Conservation (phyloP, 2,888 invertebrate genomes). For the Pseudococcus viburni region DNA sequence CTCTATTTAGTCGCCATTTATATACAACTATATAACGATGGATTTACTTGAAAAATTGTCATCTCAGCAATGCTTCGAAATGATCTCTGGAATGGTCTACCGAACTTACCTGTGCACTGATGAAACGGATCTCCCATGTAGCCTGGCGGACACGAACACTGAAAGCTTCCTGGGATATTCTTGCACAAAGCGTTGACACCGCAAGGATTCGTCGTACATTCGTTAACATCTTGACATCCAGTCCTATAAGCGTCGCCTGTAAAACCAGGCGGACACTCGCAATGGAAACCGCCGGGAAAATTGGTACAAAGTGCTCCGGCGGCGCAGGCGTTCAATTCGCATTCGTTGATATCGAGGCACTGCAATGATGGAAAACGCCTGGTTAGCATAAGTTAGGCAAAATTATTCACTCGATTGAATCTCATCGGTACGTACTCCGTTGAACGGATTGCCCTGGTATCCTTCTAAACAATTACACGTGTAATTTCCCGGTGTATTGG, state of each 20-base stretch:
- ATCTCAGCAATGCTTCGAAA: neutral
- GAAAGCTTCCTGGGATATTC: conserved; percentile 84
- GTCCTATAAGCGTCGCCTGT: conserved; percentile 83
- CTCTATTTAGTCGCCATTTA: conserved; percentile 30
- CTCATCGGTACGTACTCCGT: conserved; percentile 73
- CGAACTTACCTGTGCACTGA: conserved; percentile 80
- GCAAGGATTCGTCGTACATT: conserved; percentile 81
- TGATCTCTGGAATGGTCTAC: neutral
- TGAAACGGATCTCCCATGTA: conserved; percentile 84
- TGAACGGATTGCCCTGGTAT: conserved; percentile 86
- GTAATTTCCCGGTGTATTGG: conserved; percentile 89
- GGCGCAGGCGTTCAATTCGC: conserved; percentile 82
- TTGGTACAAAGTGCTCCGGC: conserved; percentile 85
- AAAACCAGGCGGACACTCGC: conserved; percentile 87
- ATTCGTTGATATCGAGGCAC: conserved; percentile 90
- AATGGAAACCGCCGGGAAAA: conserved; percentile 84
- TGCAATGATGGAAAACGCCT: conserved; percentile 69
- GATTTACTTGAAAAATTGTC: conserved; percentile 22
- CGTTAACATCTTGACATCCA: conserved; percentile 83
- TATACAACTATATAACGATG: neutral
- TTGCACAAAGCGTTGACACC: conserved; percentile 85
- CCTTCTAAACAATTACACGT: conserved; percentile 88
- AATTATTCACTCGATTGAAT: neutral
- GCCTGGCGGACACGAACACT: conserved; percentile 87
- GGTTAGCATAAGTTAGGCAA: neutral